Evolutionary conservation across 2,113 vertebrate genomes (phyloP), one percentile per base, ranked within the genome.

Genomic region (rabbit (Oryctolagus cuniculus)): DNA sequence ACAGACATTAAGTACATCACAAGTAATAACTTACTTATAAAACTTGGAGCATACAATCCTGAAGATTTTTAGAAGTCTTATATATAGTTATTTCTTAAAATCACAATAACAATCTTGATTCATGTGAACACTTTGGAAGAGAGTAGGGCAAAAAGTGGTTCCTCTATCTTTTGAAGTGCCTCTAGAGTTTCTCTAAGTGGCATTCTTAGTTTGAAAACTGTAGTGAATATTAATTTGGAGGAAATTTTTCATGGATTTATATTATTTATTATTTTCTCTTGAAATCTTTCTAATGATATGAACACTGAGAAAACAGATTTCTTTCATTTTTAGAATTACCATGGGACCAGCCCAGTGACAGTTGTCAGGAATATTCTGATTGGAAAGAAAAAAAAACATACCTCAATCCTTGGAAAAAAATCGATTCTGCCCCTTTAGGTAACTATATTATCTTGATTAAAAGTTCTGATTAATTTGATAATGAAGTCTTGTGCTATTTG

Each of bases 361-460:
- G 97, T 97, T 99, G 99, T 97, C 99, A 99, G 96, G 99, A 99
- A 44, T 99, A 99, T 97, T 98, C 98, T 10, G 99, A 99, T 89
- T 99, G 99, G 99, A 99, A 99, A 82, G 99, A 99, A 95, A 99
- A 98, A 97, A 99, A 99, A 97, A 99, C 98, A 1, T 99, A 99
- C 96, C 98, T 99, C 51, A 97, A 99, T 2, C 99, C 99, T 8
- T 99, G 99, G 99, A 99, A 99, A 92, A 99, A 99, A 98, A 99
- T 99, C 0, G 98, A 99, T 96, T 99, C 99, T 0, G 96, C 97
- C 13, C 98, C 98, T 31, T 85, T 99, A 58, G 98, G 98, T 98
- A 96, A 91, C 34, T 91, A 19, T 0, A 0, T 74, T 67, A 22
- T 84, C 10, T 89, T 93, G 29, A 79, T 80, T 89, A 44, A 91